These are phyloP conservation scores for Mamestra configurata DNA, from an alignment of 1,140 invertebrate species.

Conservation along the genomic window DNA sequence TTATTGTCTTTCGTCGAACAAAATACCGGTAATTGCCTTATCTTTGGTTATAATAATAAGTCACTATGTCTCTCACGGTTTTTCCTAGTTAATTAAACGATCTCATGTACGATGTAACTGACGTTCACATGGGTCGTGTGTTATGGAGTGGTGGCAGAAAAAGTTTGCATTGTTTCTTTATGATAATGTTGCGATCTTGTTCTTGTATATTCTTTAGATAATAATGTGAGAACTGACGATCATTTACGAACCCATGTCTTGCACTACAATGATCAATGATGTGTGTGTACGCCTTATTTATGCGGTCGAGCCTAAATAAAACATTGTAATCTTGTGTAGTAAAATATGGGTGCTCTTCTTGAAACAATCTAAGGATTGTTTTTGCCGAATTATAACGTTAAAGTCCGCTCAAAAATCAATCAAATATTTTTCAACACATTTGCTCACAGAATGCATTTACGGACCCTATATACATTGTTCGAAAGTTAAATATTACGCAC, in stretches of 20 bases:
- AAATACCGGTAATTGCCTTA: conserved; percentile 30
- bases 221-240: background rate
- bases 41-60: conserved; percentile 24
- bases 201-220: background rate
- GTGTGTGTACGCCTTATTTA: too few species aligned
- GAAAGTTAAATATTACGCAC: too few species aligned
- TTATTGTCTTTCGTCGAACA: conserved; percentile 30
- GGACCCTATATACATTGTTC: too few species aligned
- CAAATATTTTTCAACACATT: too few species aligned
- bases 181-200: background rate
- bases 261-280: too few species aligned
- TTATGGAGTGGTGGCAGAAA: background rate
- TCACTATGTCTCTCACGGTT: background rate
- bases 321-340: too few species aligned
- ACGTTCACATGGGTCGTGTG: conserved; percentile 19
- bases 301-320: too few species aligned
- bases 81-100: conserved; percentile 19
- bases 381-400: too few species aligned
- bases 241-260: background rate
- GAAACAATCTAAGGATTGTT: too few species aligned
- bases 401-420: too few species aligned
- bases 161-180: conserved; percentile 18
- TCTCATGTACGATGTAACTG: background rate
- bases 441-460: too few species aligned
- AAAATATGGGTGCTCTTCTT: too few species aligned